These are phyloP conservation scores for Gorsachius magnificus DNA, from an alignment of 2,797 vertebrate species.

Conservation along the genomic window DNA sequence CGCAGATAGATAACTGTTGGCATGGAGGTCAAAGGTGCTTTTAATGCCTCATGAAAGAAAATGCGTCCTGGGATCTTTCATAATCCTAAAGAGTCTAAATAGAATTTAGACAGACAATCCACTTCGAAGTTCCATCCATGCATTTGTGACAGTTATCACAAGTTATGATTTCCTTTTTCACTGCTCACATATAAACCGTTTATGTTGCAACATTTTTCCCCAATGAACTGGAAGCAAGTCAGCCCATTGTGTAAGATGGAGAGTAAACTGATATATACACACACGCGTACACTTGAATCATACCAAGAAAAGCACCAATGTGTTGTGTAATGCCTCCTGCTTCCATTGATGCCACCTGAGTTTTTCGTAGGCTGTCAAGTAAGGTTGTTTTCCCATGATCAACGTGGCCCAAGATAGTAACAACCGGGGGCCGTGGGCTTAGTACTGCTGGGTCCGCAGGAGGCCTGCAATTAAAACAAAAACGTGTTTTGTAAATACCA, in stretches of 20 bases:
- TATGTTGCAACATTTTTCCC: background rate
- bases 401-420: slow-evolving; percentile 96
- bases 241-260: fast-evolving
- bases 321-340: slow-evolving; percentile 96
- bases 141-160: fast-evolving
- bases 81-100: background rate
- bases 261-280: background rate
- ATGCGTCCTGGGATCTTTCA: background rate
- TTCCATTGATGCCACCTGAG: slow-evolving; percentile 85
- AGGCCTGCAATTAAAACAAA: slow-evolving; percentile 64
- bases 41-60: background rate
- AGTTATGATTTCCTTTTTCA: background rate
- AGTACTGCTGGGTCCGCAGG: slow-evolving; percentile 80
- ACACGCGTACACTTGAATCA: background rate
- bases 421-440: slow-evolving; percentile 83
- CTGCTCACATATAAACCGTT: background rate
- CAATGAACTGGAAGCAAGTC: background rate
- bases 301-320: slow-evolving; percentile 94
- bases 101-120: background rate
- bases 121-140: background rate
- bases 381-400: slow-evolving; percentile 96
- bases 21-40: background rate
- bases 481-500: background rate
- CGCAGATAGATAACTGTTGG: background rate
- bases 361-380: slow-evolving; percentile 90